Evolutionary conservation across 2,888 invertebrate species (phyloP).

Genomic region (Drosophila robusta): DNA sequence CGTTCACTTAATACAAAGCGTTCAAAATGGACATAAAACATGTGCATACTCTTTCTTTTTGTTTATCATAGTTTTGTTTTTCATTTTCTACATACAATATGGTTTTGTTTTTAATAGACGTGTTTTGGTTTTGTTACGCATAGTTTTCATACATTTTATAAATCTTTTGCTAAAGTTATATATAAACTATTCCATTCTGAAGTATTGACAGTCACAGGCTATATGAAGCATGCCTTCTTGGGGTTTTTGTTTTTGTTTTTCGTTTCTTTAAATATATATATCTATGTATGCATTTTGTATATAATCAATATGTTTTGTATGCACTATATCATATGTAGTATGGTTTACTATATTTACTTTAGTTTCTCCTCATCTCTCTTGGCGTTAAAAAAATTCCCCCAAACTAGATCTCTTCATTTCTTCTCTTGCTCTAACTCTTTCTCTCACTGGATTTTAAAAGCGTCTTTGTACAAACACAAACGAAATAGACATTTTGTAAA

Average conservation of each 20-base stretch:
- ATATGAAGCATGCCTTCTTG: constrained; percentile 73
- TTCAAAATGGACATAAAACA: constrained; percentile 68
- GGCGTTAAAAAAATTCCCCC: constrained; percentile 72
- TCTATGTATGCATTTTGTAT: constrained; percentile 52
- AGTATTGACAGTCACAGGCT: constrained; percentile 84
- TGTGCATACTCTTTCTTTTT: constrained; percentile 42
- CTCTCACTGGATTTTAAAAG: constrained; percentile 65
- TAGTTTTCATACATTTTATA: constrained; percentile 47
- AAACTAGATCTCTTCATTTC: constrained; percentile 16
- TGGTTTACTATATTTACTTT: constrained; percentile 59
- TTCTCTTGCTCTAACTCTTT: constrained; percentile 3
- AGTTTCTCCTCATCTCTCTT: constrained; percentile 39
- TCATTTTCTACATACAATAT: constrained; percentile 52
- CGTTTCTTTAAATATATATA: constrained; percentile 48
- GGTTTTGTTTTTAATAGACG: constrained; percentile 29
- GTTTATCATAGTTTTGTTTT: constrained; percentile 27
- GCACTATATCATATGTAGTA: constrained; percentile 66
- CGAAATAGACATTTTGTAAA: constrained; percentile 39
- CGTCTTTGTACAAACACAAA: constrained; percentile 81
- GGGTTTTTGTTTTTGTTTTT: constrained; percentile 41
- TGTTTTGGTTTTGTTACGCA: constrained; percentile 37
- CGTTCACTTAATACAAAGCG: constrained; percentile 71
- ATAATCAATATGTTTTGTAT: constrained; percentile 61
- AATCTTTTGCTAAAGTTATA: constrained; percentile 76
- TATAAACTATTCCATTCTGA: constrained; percentile 79